phyloP scores from a whole-genome alignment of 1,140 invertebrate genomes.

The Orchestia grillus region DNA sequence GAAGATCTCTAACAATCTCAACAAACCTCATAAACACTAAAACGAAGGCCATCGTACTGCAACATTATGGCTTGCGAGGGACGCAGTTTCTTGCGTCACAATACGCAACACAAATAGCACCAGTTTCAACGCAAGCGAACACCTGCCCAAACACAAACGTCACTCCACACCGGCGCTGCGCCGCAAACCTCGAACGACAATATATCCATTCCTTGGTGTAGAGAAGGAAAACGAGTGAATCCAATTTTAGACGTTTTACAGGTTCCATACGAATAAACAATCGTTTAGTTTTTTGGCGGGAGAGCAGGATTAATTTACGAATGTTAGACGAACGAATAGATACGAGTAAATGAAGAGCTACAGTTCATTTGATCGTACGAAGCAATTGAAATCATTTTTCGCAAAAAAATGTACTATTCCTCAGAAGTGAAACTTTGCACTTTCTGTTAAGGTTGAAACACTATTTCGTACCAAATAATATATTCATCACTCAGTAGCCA shows the following conservation, averaged over 20 bases:
- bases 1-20: background rate
- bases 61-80: background rate
- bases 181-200: background rate
- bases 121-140: background rate
- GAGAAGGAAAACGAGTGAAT: background rate
- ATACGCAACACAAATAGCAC: background rate
- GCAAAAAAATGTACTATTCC: background rate
- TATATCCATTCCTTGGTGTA: background rate
- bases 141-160: background rate
- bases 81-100: background rate
- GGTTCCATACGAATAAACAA: background rate
- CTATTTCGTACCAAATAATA: background rate
- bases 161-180: background rate
- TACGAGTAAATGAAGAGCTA: background rate
- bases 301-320: background rate
- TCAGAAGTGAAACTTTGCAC: background rate
- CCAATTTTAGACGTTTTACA: background rate
- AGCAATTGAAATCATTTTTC: background rate
- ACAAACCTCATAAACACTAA: background rate
- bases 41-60: background rate
- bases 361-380: background rate
- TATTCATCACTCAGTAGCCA: background rate
- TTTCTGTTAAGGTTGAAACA: background rate
- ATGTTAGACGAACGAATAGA: background rate
- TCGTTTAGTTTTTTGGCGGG: background rate